These are phyloP conservation scores for Aplocera efformata DNA, from an alignment of 2,888 invertebrate species.

Conservation along the genomic window DNA sequence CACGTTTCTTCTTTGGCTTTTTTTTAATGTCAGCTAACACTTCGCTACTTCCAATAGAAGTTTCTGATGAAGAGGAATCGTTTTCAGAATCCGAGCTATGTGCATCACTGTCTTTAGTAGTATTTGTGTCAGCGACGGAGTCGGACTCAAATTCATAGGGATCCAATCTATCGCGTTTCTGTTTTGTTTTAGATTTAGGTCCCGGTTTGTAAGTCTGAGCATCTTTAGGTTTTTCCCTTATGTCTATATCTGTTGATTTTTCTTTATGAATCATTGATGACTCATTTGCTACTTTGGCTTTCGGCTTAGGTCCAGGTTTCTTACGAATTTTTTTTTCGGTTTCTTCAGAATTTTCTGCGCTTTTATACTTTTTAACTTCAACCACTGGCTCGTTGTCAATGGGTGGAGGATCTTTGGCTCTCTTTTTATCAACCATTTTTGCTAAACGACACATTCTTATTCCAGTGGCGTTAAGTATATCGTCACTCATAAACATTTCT, in stretches of 20 bases:
- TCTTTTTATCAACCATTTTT: constrained; percentile 67
- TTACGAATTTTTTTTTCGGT: constrained; percentile 40
- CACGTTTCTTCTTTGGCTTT: constrained; percentile 55
- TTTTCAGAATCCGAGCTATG: constrained; percentile 54
- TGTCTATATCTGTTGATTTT: constrained; percentile 11
- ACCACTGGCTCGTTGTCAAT: constrained; percentile 44
- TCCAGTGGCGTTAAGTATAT: constrained; percentile 81
- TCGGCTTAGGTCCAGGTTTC: constrained; percentile 45
- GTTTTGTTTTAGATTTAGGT: constrained; percentile 58
- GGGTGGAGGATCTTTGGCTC: constrained; percentile 28
- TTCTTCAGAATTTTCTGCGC: constrained; percentile 29
- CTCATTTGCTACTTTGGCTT: constrained; percentile 31
- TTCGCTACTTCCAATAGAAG: constrained; percentile 54
- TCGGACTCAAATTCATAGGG: constrained; percentile 64
- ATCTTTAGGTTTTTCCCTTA: constrained; percentile 15
- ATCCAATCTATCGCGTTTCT: constrained; percentile 40
- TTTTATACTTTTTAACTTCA: constrained; percentile 50
- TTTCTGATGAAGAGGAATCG: constrained; percentile 55
- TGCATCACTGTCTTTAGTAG: constrained; percentile 42
- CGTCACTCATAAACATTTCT: constrained; percentile 85
- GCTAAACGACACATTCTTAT: constrained; percentile 83
- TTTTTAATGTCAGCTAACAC: constrained; percentile 49
- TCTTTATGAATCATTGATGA: constrained; percentile 26
- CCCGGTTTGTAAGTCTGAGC: constrained; percentile 45
- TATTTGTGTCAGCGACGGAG: constrained; percentile 46